Percentiles rank a stretch among this genome's conserved stretches.
Conservation (phyloP, 2,888 invertebrate genomes). For the Rosalia funebris region DNA sequence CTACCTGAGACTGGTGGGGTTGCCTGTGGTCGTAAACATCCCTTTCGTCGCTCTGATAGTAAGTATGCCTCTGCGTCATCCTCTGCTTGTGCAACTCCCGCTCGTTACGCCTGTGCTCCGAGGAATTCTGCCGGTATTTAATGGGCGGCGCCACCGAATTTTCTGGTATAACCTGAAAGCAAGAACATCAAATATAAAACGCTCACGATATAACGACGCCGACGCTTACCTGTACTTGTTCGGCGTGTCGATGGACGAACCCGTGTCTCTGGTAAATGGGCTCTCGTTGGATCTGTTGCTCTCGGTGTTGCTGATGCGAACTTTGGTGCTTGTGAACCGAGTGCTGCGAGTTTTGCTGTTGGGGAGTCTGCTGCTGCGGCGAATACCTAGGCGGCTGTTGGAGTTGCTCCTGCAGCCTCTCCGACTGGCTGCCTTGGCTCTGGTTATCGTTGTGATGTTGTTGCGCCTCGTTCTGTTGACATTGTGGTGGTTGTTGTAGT, state of each 20-base stretch:
- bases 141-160: conserved; percentile 57
- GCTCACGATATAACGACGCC: neutral
- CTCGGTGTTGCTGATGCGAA: conserved; percentile 30
- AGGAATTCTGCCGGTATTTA: conserved; percentile 56
- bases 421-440: conserved; percentile 63
- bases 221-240: conserved; percentile 59
- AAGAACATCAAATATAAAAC: neutral
- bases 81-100: conserved; percentile 67
- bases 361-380: conserved; percentile 15
- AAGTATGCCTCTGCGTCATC: conserved; percentile 69
- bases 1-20: conserved; percentile 39
- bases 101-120: conserved; percentile 54
- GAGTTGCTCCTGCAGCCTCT: conserved; percentile 52
- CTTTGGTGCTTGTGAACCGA: neutral
- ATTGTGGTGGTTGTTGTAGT: conserved; percentile 63
- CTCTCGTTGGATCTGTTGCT: conserved; percentile 39
- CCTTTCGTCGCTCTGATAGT: conserved; percentile 69
- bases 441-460: conserved; percentile 58
- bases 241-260: conserved; percentile 60
- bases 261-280: conserved; percentile 61
- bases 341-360: conserved; percentile 23
- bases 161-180: conserved; percentile 59
- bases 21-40: conserved; percentile 64
- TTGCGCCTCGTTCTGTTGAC: conserved; percentile 54
- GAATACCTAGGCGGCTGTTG: conserved; percentile 33